These are phyloP conservation scores for Panthera tigris DNA, from an alignment of 2,113 vertebrate species.

Conservation along the genomic window DNA sequence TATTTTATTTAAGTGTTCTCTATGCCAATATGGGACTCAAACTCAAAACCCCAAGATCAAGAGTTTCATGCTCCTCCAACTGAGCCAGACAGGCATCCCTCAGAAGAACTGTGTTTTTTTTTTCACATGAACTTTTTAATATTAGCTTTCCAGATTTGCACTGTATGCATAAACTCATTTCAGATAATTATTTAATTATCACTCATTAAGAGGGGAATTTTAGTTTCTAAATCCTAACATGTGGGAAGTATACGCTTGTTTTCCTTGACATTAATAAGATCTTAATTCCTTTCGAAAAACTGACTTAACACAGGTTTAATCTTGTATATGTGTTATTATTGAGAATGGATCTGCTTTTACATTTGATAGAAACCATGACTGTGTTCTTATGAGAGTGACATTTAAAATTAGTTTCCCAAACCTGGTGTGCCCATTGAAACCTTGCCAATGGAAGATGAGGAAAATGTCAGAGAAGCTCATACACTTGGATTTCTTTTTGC, in stretches of 20 bases:
- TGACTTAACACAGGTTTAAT: slow-evolving; percentile 60
- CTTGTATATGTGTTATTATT: slow-evolving; percentile 51
- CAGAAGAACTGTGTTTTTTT: background rate
- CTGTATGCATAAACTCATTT: background rate
- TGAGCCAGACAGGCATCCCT: no score
- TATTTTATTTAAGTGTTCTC: no score
- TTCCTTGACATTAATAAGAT: slow-evolving; percentile 50
- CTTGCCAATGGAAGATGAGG: slow-evolving; percentile 36
- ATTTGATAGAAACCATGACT: slow-evolving; percentile 68
- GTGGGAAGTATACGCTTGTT: background rate
- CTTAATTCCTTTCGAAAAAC: slow-evolving; percentile 61
- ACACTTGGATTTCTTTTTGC: background rate
- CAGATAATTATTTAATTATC: slow-evolving; percentile 35
- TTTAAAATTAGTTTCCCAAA: slow-evolving; percentile 68
- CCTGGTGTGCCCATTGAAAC: background rate
- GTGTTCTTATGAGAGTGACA: slow-evolving; percentile 61
- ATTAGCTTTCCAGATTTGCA: background rate
- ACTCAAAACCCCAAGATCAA: no score
- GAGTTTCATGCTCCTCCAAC: no score
- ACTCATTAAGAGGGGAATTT: slow-evolving; percentile 34
- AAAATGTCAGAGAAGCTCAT: slow-evolving; percentile 40
- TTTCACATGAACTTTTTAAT: background rate
- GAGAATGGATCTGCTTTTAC: slow-evolving; percentile 42
- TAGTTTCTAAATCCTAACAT: slow-evolving; percentile 46
- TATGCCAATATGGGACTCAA: no score